Base-by-base conservation (phyloP, 2,888 invertebrate species). In the Congeria kusceri region DNA sequence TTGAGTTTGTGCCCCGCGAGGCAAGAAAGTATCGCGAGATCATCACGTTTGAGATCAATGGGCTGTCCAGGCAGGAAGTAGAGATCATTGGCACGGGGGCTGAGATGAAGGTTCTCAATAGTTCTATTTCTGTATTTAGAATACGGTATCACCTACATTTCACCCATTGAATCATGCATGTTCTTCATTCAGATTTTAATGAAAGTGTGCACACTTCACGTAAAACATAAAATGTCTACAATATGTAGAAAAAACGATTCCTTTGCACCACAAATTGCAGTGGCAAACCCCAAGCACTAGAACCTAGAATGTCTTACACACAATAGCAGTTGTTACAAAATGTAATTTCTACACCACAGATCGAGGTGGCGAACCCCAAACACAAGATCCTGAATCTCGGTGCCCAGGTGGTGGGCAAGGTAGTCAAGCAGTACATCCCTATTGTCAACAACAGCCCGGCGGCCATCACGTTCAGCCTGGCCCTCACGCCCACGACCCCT, bases 21-120 rank as follows among this genome's bases (percentile, higher is more conserved):
- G 88, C 91, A 23, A 87, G 83, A 53, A 89, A 89, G 66, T 93
- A 93, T 84, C 86, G 88, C 23, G 93, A 93, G 71, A 79, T 66
- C 7, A 86, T 94, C n/a, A 87, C 86, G 20, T 94, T 94, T 88
- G 93, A 93, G 83, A 88, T 94, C 71, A 93, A 94, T 82, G 93
- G 93, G 29, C 87, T 93, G 11, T 92, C 92, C 1, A 90, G 87
- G 71, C 91, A 92, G 65, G 89, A 83, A 27, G 88, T 94, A 7
- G 89, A 92, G 59, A 86, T 94, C 59, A 61, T 77, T 66, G 94
- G 93, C 28, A 85, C 82, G 27, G 93, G 93, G 18, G 90, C 91
- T 49, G 93, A 93, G 66, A 90, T 93, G 91, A 93, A 92, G 91
- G 93, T 92, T 80, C 15, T 66, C 47, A 32, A n/a, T 39, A 39